Percentiles rank a stretch among this genome's conserved stretches.
Conservation (phyloP, 2,797 vertebrate species). For the Anabacerthia variegaticeps region DNA sequence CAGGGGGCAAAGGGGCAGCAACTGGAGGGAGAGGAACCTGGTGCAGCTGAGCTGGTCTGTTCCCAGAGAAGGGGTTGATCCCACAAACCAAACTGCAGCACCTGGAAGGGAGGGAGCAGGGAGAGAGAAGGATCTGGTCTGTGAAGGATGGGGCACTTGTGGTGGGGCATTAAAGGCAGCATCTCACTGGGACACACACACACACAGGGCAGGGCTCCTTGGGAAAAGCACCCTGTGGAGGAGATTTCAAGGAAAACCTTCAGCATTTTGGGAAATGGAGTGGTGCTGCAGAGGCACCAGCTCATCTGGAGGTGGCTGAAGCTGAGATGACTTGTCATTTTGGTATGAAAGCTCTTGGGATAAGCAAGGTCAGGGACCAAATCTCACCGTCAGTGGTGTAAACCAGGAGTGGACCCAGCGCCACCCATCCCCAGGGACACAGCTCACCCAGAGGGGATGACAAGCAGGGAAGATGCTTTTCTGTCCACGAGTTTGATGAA, state of each 20-base stretch:
- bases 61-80: neutral
- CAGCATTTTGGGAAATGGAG: neutral
- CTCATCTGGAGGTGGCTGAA: neutral
- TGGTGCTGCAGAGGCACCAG: neutral
- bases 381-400: accelerated
- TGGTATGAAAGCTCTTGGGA: neutral
- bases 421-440: accelerated
- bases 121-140: neutral
- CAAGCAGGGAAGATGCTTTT: neutral
- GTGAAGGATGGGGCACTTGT: neutral
- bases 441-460: neutral
- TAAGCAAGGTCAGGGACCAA: accelerated
- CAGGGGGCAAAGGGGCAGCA: neutral
- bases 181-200: neutral
- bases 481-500: neutral
- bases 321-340: neutral
- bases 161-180: neutral
- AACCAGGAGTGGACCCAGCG: neutral
- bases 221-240: neutral
- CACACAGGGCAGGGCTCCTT: neutral
- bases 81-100: neutral
- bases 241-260: neutral
- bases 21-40: neutral
- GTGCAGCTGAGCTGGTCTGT: neutral
- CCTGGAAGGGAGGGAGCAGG: neutral